Conservation (phyloP, 1,140 invertebrate species). For the Caenorhabditis elegans region WBcel235 BX284605.5:11968001-11968500, state of each 20-base stretch:
- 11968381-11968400: too few relatives aligned
- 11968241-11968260: background rate
- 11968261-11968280: background rate
- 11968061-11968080: too few relatives aligned
- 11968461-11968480: too few relatives aligned
- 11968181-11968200: slow-evolving; percentile 4
- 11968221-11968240: background rate
- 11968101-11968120: slow-evolving; percentile 8
- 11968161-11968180: background rate
- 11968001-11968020: too few relatives aligned
- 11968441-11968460: too few relatives aligned
- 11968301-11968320: background rate
- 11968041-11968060: too few relatives aligned
- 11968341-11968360: background rate
- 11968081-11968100: background rate
- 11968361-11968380: background rate
- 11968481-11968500: too few relatives aligned
- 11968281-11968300: background rate
- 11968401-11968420: too few relatives aligned
- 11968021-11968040: too few relatives aligned
- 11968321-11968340: background rate
- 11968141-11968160: background rate
- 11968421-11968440: too few relatives aligned
- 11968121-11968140: background rate
- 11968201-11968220: background rate